Conservation (phyloP, 2,113 vertebrate genomes). For the Zapornia atra region DNA sequence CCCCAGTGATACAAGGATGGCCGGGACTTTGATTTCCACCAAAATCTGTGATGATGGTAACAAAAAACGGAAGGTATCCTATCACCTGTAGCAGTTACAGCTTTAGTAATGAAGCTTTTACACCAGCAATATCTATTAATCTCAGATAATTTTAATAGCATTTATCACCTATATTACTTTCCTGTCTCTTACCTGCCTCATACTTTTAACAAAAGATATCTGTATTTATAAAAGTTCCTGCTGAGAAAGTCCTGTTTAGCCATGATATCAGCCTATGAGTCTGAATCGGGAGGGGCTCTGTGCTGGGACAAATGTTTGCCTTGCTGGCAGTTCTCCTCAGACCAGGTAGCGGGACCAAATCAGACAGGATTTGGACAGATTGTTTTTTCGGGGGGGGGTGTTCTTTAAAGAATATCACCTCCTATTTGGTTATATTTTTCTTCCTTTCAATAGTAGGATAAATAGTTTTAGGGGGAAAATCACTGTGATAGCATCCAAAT, state of each 20-base stretch:
- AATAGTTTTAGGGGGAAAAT: background rate
- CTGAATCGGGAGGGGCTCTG: background rate
- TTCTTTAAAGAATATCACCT: background rate
- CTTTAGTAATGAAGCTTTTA: background rate
- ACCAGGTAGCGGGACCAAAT: background rate
- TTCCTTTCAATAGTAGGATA: background rate
- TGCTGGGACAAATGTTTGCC: background rate
- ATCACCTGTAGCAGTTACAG: background rate
- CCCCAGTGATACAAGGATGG: background rate
- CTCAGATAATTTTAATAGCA: background rate
- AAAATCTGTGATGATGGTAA: background rate
- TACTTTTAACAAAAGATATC: background rate
- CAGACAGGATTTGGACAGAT: background rate
- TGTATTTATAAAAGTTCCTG: background rate
- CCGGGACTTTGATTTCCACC: background rate
- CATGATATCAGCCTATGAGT: background rate
- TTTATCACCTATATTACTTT: background rate
- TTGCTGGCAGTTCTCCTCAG: background rate
- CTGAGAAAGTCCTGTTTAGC: background rate
- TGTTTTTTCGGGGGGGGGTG: fast-evolving
- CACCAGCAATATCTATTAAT: background rate
- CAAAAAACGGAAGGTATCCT: background rate
- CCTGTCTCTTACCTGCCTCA: background rate
- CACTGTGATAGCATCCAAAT: background rate
- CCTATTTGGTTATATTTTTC: background rate